Conservation (phyloP, 2,888 invertebrate genomes). For the Spialia ferax region DNA sequence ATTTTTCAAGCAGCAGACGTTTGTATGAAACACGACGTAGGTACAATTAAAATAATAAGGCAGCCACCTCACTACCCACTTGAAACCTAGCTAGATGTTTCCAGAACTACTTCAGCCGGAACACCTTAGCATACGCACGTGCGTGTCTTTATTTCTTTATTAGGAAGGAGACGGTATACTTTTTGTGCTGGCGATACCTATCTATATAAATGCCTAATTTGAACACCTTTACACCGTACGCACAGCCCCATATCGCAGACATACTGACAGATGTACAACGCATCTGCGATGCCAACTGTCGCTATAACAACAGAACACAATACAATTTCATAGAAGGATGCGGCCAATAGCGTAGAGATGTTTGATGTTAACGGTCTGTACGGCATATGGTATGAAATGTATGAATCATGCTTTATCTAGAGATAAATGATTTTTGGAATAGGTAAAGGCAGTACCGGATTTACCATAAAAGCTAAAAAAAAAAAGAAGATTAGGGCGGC, state of each 20-base stretch:
- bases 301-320: constrained; percentile 16
- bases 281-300: constrained; percentile 23
- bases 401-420: too few relatives aligned
- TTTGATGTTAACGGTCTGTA: constrained; percentile 6
- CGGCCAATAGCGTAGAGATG: background rate
- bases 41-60: too few relatives aligned
- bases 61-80: too few relatives aligned
- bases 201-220: background rate
- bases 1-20: background rate
- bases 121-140: background rate
- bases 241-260: constrained; percentile 12
- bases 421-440: too few relatives aligned
- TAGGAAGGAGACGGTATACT: background rate
- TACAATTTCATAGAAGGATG: background rate
- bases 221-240: constrained; percentile 5
- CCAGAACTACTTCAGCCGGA: background rate
- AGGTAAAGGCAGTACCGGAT: too few relatives aligned
- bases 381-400: background rate
- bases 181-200: background rate
- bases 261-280: constrained; percentile 12
- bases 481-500: too few relatives aligned
- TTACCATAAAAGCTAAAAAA: too few relatives aligned
- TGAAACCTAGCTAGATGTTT: too few relatives aligned
- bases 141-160: background rate
- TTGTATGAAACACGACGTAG: background rate